phyloP scores from a whole-genome alignment of 2,888 invertebrate genomes.

The Cataglyphis albicans region DNA sequence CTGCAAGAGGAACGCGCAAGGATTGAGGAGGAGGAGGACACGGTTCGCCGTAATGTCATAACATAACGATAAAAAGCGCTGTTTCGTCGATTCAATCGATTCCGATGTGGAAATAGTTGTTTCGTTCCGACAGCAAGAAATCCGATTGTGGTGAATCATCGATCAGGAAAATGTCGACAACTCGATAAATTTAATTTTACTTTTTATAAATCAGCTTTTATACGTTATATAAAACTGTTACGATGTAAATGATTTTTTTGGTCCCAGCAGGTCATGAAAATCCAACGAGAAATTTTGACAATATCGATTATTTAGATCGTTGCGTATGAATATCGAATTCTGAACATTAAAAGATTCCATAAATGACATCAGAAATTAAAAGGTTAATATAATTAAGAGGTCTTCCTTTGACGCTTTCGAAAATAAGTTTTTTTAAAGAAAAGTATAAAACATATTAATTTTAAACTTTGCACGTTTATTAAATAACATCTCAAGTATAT shows the following conservation, averaged over 20 bases:
- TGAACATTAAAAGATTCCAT: not conserved
- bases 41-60: not conserved
- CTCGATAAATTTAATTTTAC: not conserved
- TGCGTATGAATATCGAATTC: not conserved
- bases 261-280: not conserved
- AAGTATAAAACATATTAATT: too few relatives aligned
- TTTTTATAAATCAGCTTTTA: not conserved
- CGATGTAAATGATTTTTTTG: not conserved
- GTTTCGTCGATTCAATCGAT: slow-evolving; percentile 6
- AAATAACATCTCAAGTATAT: too few relatives aligned
- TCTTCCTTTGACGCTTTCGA: too few relatives aligned
- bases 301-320: not conserved
- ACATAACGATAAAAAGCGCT: slow-evolving; percentile 39
- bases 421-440: too few relatives aligned
- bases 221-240: not conserved
- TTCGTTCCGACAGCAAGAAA: slow-evolving; percentile 36
- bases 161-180: not conserved
- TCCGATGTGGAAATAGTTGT: not conserved
- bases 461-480: too few relatives aligned
- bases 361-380: not conserved
- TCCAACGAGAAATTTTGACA: not conserved
- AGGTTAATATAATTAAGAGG: not conserved
- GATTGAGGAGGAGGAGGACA: not conserved
- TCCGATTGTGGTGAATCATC: not conserved
- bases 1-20: not conserved